phyloP scores from a whole-genome alignment of 2,797 vertebrate species.

The Xiphorhynchus erythropygius region DNA sequence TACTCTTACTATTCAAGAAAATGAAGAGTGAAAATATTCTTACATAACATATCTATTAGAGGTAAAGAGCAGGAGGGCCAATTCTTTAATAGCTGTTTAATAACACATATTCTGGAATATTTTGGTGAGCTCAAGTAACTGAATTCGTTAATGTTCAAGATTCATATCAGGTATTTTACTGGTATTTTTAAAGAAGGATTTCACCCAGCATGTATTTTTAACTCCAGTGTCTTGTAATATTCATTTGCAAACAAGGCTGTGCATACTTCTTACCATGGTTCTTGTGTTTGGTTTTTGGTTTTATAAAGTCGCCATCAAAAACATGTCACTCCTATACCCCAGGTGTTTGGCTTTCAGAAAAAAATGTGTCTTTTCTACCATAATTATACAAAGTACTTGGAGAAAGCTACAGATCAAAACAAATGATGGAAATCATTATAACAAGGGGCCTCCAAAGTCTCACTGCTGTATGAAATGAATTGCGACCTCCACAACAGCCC shows the following conservation, averaged over 20 bases:
- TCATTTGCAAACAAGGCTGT: background rate
- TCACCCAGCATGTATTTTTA: background rate
- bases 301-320: background rate
- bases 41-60: background rate
- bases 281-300: background rate
- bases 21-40: background rate
- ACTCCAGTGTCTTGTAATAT: background rate
- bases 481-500: background rate
- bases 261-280: background rate
- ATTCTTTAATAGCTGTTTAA: background rate
- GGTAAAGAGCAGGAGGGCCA: background rate
- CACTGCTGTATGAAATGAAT: background rate
- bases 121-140: background rate
- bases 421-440: background rate
- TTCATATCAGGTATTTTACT: background rate
- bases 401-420: background rate
- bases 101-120: background rate
- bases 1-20: background rate
- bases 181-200: background rate
- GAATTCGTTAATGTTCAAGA: background rate
- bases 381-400: background rate
- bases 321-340: background rate
- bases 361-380: background rate
- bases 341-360: background rate
- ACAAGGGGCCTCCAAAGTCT: background rate